Percentiles rank a stretch among this genome's conserved stretches.
Evolutionary conservation across 2,888 invertebrate species (phyloP).

Genomic region (Amiota communis): DNA sequence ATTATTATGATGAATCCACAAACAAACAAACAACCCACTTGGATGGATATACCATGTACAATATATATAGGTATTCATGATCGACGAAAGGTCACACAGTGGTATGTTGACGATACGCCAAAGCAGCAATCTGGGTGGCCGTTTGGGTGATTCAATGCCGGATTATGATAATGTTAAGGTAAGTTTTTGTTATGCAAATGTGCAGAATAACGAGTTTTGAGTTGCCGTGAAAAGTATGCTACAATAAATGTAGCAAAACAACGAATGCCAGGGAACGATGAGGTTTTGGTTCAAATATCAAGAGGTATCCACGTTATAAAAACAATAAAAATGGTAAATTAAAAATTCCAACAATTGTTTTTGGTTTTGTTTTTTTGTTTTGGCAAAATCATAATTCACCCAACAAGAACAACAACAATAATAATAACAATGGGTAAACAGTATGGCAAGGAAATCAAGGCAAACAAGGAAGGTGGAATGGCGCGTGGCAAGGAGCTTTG

Average conservation of each 20-base stretch:
- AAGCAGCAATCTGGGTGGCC: conserved; percentile 75
- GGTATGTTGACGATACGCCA: conserved; percentile 75
- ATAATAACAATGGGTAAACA: neutral
- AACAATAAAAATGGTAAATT: conserved; percentile 16
- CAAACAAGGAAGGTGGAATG: too few relatives aligned
- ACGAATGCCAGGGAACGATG: too few relatives aligned
- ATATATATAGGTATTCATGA: conserved; percentile 71
- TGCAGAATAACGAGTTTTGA: neutral
- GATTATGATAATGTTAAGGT: conserved; percentile 83
- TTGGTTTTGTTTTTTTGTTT: neutral
- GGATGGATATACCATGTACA: neutral
- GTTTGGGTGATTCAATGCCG: conserved; percentile 74
- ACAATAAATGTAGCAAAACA: neutral
- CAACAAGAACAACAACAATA: neutral
- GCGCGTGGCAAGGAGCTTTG: too few relatives aligned
- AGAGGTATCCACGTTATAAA: neutral
- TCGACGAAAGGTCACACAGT: conserved; percentile 77
- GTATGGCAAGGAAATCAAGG: too few relatives aligned
- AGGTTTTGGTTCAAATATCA: neutral
- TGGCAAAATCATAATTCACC: conserved; percentile 27
- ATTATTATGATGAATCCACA: conserved; percentile 7
- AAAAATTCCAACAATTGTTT: conserved; percentile 29
- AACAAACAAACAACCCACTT: neutral
- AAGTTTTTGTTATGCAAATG: conserved; percentile 61
- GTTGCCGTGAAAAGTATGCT: neutral